Conservation (phyloP, 1,140 invertebrate genomes). For the Hermetia illucens region DNA sequence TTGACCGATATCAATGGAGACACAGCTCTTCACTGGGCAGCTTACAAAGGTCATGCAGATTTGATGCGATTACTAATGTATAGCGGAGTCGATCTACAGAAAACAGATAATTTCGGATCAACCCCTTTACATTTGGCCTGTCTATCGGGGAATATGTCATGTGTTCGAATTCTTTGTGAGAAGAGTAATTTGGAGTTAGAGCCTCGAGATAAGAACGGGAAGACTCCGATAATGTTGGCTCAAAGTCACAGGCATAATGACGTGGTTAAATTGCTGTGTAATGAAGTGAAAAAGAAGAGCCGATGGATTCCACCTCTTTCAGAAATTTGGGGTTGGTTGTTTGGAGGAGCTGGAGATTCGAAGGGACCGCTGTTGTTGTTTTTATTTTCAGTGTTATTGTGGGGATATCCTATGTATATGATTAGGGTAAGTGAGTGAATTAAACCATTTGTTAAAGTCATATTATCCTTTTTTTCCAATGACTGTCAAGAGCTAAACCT, state of each 20-base stretch:
- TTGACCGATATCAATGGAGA: constrained; percentile 84
- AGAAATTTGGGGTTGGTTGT: constrained; percentile 78
- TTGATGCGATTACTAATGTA: constrained; percentile 79
- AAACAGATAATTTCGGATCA: constrained; percentile 84
- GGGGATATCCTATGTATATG: constrained; percentile 89
- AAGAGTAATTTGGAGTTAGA: constrained; percentile 64
- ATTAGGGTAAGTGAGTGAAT: constrained; percentile 44
- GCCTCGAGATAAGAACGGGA: constrained; percentile 78
- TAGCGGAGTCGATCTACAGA: constrained; percentile 45
- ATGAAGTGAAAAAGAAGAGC: constrained; percentile 62
- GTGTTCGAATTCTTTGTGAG: constrained; percentile 69
- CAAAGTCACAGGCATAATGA: constrained; percentile 73
- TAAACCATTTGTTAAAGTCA: background rate
- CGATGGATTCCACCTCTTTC: constrained; percentile 74
- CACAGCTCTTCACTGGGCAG: constrained; percentile 84
- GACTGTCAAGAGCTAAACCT: background rate
- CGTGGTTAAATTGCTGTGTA: constrained; percentile 64
- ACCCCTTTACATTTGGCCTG: constrained; percentile 88
- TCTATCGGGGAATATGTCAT: constrained; percentile 69
- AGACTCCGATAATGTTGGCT: constrained; percentile 77
- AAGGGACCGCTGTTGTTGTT: constrained; percentile 79
- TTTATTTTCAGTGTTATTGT: constrained; percentile 67
- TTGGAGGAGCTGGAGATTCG: constrained; percentile 77
- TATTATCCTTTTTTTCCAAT: background rate
- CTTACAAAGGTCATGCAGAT: constrained; percentile 79